Evolutionary conservation across 64 coral and sea anemone species (phyloP), one percentile per base, ranked within the genome.

Genomic region (Trachythela sp.): DNA sequence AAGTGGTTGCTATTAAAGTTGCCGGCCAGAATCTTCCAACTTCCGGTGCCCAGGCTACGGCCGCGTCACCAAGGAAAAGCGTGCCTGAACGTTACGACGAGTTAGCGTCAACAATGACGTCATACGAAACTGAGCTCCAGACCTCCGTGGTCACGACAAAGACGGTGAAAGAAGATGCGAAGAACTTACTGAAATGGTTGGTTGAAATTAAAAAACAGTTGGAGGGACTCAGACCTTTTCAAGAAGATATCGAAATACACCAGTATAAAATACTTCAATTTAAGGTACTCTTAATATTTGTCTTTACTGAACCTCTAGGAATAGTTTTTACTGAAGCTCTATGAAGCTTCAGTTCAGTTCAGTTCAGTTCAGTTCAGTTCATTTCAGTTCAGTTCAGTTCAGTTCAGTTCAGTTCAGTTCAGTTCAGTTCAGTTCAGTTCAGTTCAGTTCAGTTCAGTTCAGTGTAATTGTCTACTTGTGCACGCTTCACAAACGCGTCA

Each of bases 211-310:
- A 39, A 18, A 35, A 39, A 80, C 8, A 80, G 13, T 39, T 80
- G 30, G 75, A 80, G 75, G 75, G 37, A 80, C 75, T 80, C 2
- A 35, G 75, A 80, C 75, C 75, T 3, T 80, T 80, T 17, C 75
- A 80, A 18, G 75, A 80, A 80, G 37, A 80, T 38, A 39, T 80
- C 2, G 75, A 80, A 80, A 80, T 80, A 9, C 31, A 37, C 13
- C 75, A 80, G 30, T 8, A 80, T 80, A 80, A 80, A 39, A 80
- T 80, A 80, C 75, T 80, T 80, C 75, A 80, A 36, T 80, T 37
- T 30, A 80, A 80, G 37, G 75, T 80, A 80, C 0, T 80, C 4
- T 3, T 29, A 9, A n/a, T n/a, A n/a, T n/a, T n/a, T n/a, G n/a
- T n/a, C n/a, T n/a, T n/a, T n/a, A n/a, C n/a, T n/a, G n/a, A n/a